Evolutionary conservation across 1,140 invertebrate species (phyloP).

Genomic region (Periplaneta americana): DNA sequence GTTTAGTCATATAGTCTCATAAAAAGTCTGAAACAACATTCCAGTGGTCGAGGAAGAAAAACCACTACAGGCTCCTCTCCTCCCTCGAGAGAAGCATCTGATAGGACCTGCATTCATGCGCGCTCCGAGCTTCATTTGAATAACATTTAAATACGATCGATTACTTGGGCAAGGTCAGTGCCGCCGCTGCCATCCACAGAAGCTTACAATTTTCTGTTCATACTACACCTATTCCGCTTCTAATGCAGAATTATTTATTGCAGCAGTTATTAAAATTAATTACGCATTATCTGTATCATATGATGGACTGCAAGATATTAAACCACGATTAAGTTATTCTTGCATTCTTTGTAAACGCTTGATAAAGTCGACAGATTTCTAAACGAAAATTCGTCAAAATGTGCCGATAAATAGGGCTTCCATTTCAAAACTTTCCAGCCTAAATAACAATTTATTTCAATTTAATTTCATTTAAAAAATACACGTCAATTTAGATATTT

Average conservation of each 20-base stretch:
- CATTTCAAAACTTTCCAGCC: too few species aligned
- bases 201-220: not conserved
- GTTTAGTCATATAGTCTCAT: not conserved
- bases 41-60: not conserved
- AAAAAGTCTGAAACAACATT: not conserved
- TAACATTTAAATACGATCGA: not conserved
- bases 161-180: not conserved
- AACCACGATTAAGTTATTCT: too few species aligned
- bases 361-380: too few species aligned
- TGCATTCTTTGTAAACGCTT: too few species aligned
- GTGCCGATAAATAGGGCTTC: too few species aligned
- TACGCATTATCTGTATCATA: too few species aligned
- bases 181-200: not conserved
- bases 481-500: too few species aligned
- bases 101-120: not conserved
- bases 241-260: not conserved
- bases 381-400: too few species aligned
- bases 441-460: too few species aligned
- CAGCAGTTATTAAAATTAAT: not conserved
- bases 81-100: not conserved
- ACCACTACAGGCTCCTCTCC: not conserved
- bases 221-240: not conserved
- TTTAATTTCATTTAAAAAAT: too few species aligned
- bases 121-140: not conserved
- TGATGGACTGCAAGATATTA: too few species aligned